Conservation (phyloP, 92 coral and sea anemone species). For the Porites evermanni region DNA sequence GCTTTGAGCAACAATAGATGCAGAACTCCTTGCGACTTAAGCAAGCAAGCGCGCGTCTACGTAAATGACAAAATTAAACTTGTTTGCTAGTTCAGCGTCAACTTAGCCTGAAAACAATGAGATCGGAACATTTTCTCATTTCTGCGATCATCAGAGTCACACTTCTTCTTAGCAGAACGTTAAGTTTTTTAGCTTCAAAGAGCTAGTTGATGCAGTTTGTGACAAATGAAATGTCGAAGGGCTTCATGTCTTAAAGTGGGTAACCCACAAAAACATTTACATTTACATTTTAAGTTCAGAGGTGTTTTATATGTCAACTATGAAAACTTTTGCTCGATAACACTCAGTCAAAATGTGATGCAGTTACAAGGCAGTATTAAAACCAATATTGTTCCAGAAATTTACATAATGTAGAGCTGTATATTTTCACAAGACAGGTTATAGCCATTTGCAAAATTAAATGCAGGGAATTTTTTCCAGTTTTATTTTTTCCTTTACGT, state of each 20-base stretch:
- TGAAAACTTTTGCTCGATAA: conserved; percentile 16
- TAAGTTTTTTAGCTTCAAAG: not conserved
- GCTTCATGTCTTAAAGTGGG: not conserved
- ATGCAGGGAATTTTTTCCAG: not conserved
- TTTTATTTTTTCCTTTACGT: not conserved
- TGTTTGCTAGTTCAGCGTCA: conserved; percentile 7
- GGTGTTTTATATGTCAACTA: not conserved
- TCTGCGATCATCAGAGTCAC: too few species aligned
- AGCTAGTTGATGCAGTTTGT: not conserved
- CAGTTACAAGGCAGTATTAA: not conserved
- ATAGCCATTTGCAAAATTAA: too few species aligned
- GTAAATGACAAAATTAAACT: conserved; percentile 19
- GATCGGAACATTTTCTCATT: too few species aligned
- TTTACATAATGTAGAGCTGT: conserved; percentile 2
- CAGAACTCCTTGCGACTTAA: conserved; percentile 2
- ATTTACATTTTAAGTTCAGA: not conserved
- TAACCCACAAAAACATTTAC: not conserved
- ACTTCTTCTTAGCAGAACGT: not conserved
- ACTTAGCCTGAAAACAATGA: not conserved
- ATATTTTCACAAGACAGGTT: not conserved
- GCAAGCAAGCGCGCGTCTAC: conserved; percentile 36
- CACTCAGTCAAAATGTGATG: not conserved
- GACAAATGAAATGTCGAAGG: not conserved
- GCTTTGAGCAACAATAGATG: not conserved
- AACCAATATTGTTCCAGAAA: not conserved